Evolutionary conservation across 1,140 invertebrate genomes (phyloP), one percentile per base, ranked within the genome.

Genomic region (Aphelinus atriplicis): DNA sequence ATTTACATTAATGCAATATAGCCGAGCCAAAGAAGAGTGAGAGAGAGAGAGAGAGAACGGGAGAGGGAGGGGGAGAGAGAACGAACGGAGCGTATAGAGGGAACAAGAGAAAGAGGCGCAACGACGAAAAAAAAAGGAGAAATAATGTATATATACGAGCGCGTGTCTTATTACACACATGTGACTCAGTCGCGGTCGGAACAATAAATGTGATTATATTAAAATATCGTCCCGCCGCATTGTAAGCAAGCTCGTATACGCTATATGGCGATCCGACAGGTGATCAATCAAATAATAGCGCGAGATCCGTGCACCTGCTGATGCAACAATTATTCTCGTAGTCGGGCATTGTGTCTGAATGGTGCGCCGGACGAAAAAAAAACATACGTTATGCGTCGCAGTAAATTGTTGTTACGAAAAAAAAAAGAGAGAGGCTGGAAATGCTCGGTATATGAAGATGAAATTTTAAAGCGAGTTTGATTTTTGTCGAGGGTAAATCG

Each of bases 1-100:
- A 76, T 76, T 76, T 76, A 71, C 75, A 72, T 76, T 76, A 76
- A 72, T 76, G 69, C 75, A 76, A 76, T 76, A 76, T 72, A 68
- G 61, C 56, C 10, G 48, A 55, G 66, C 46, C 47, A 60, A 69
- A 69, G 66, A 46, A 62, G 67, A 51, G 61, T 47, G 50, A 69
- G 10, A 6, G 51, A 26, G 26, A 26, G 26, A 26, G 26, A 26
- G 26, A 26, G 26, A 26, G 26, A 26, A 26, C 26, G 26, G 26
- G 26, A 26, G 26, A 26, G 26, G 26, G 26, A 26, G 26, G 26
- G 26, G 26, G 26, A 26, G 26, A 26, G 26, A 26, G 26, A 26
- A 26, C 26, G 26, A 26, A 26, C 26, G 26, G 50, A 53, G 4
- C 43, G 5, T 26, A n/a, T 26, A 46, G 53, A 60, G 43, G 2